phyloP scores from a whole-genome alignment of 2,113 vertebrate species.

The Poicephalus gulielmi region DNA sequence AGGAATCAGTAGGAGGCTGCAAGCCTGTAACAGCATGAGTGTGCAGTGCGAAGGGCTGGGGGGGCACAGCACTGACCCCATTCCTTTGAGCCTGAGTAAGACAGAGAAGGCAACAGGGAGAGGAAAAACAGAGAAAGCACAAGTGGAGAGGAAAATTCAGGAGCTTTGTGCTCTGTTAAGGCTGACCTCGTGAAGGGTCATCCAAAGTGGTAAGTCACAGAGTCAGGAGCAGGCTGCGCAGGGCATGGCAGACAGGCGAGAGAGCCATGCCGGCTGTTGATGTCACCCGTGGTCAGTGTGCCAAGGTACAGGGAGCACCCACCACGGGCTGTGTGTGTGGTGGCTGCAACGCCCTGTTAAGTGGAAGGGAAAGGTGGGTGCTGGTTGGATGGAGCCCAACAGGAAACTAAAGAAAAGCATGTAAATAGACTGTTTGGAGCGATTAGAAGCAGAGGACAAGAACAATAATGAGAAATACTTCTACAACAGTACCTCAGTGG shows the following conservation, averaged over 20 bases:
- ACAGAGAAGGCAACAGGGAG: background rate
- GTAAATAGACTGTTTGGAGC: background rate
- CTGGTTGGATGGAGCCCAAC: background rate
- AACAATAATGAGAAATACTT: background rate
- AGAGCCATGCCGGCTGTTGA: background rate
- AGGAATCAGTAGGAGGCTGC: background rate
- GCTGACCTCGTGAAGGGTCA: background rate
- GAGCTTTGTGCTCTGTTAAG: background rate
- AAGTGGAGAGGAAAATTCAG: background rate
- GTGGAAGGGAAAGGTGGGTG: background rate
- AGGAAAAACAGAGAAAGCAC: background rate
- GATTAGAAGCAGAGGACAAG: background rate
- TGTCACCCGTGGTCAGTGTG: accelerated
- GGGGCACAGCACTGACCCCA: background rate
- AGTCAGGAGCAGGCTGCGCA: background rate
- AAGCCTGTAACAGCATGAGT: background rate
- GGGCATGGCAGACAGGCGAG: background rate
- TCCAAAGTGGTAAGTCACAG: background rate
- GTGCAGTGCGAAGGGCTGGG: background rate
- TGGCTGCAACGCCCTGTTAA: accelerated
- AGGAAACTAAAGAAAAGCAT: background rate
- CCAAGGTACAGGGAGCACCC: background rate
- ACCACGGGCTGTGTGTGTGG: accelerated
- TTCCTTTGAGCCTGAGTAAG: background rate
- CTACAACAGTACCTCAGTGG: background rate